Percentiles rank a stretch among this genome's conserved stretches.
These are phyloP conservation scores for Ranitomeya imitator DNA, from an alignment of 2,113 vertebrate species.

Conservation along the genomic window DNA sequence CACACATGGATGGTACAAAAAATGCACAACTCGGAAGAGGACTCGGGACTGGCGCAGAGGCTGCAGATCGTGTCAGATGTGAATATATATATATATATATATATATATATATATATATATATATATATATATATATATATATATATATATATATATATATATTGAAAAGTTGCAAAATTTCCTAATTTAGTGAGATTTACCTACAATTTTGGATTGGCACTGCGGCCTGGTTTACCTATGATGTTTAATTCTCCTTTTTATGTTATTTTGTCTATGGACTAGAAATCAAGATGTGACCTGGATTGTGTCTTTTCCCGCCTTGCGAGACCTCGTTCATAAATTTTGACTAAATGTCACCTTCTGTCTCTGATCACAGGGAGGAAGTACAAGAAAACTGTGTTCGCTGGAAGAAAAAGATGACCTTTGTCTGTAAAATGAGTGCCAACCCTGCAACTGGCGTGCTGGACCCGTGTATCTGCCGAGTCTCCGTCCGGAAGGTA, in stretches of 20 bases:
- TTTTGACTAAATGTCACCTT: neutral
- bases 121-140: no score
- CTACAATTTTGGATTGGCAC: no score
- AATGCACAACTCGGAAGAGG: no score
- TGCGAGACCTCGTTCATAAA: neutral
- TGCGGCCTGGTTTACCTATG: no score
- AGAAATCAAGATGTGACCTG: neutral
- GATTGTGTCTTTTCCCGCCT: neutral
- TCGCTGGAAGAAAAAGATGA: constrained; percentile 93
- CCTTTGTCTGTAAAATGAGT: constrained; percentile 96
- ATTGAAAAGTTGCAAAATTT: no score
- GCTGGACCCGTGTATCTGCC: constrained; percentile 91
- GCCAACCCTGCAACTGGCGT: constrained; percentile 93
- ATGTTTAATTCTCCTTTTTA: neutral
- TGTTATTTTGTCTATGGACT: neutral
- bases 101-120: no score
- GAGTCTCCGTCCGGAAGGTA: constrained; percentile 96
- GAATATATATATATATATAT: no score
- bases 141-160: no score
- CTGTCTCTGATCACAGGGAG: constrained; percentile 70
- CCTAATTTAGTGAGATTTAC: no score
- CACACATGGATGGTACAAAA: no score
- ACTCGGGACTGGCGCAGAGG: no score
- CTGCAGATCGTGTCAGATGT: no score
- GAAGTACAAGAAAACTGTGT: constrained; percentile 97